Evolutionary conservation across 92 coral and sea anemone species (phyloP).

Genomic region (Diadumene lineata): DNA sequence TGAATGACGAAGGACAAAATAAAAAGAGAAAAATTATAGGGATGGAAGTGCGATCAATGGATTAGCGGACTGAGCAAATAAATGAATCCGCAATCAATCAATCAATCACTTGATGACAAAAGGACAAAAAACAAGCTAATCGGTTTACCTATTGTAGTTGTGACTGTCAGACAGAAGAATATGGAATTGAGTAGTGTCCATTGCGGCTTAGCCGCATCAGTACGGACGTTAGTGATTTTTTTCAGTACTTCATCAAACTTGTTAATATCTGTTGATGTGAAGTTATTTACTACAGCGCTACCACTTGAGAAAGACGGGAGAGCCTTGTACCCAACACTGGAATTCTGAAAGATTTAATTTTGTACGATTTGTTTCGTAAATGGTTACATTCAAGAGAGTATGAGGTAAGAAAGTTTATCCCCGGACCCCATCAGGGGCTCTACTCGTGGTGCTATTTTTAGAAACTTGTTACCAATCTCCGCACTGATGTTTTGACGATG

Average conservation of each 20-base stretch:
- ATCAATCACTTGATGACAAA: too few species aligned
- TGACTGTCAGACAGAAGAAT: conserved; percentile 83
- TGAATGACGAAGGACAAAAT: too few species aligned
- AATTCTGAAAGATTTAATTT: conserved; percentile 55
- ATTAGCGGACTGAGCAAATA: neutral
- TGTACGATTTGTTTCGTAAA: too few species aligned
- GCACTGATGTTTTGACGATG: too few species aligned
- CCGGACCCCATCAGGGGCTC: too few species aligned
- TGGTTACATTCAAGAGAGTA: too few species aligned
- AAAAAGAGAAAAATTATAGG: too few species aligned
- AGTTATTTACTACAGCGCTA: conserved; percentile 51
- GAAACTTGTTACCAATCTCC: too few species aligned
- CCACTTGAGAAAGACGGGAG: conserved; percentile 28
- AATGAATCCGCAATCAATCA: too few species aligned
- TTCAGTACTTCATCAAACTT: conserved; percentile 54
- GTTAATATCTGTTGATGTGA: conserved; percentile 60
- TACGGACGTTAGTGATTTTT: conserved; percentile 48
- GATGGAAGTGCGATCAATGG: neutral
- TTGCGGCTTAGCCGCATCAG: conserved; percentile 59
- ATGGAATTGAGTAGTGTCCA: conserved; percentile 78
- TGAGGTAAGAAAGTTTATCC: too few species aligned
- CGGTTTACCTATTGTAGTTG: conserved; percentile 81
- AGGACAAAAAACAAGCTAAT: too few species aligned
- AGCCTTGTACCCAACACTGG: conserved; percentile 51
- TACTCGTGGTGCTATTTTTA: too few species aligned